phyloP scores from a whole-genome alignment of 2,797 vertebrate genomes.

The Crenuchus spilurus region DNA sequence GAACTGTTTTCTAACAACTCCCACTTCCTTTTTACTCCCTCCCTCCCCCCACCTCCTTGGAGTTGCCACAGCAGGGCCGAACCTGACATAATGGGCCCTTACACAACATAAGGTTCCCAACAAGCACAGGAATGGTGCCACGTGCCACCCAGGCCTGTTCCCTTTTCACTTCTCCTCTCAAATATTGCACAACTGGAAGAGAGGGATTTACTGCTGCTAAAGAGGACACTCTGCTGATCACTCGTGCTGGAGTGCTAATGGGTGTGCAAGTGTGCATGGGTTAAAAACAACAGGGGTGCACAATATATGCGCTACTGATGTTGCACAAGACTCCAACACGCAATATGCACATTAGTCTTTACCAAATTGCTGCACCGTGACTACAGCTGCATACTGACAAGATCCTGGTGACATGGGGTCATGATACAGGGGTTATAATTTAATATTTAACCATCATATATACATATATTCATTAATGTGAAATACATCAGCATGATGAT shows the following conservation, averaged over 20 bases:
- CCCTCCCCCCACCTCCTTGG: slow-evolving; percentile 32
- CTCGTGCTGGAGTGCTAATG: slow-evolving; percentile 7
- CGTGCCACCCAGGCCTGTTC: slow-evolving; percentile 69
- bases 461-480: no score
- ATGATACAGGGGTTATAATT: no score
- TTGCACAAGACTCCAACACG: no score
- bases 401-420: no score
- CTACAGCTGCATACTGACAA: no score
- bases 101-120: slow-evolving; percentile 61
- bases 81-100: slow-evolving; percentile 70
- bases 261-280: slow-evolving; percentile 61
- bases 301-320: no score
- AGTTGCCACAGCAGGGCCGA: slow-evolving; percentile 57
- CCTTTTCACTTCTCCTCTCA: slow-evolving; percentile 76
- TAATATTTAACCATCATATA: no score
- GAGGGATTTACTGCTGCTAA: slow-evolving; percentile 64
- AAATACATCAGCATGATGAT: no score
- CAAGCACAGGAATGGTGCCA: slow-evolving; percentile 69
- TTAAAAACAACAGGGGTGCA: background rate
- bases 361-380: no score
- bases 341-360: no score
- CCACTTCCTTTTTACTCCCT: slow-evolving; percentile 48
- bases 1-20: slow-evolving; percentile 48
- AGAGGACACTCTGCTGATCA: slow-evolving; percentile 61
- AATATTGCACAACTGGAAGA: slow-evolving; percentile 72